Conservation (phyloP, 1,140 invertebrate species). For the Nephotettix cincticeps region DNA sequence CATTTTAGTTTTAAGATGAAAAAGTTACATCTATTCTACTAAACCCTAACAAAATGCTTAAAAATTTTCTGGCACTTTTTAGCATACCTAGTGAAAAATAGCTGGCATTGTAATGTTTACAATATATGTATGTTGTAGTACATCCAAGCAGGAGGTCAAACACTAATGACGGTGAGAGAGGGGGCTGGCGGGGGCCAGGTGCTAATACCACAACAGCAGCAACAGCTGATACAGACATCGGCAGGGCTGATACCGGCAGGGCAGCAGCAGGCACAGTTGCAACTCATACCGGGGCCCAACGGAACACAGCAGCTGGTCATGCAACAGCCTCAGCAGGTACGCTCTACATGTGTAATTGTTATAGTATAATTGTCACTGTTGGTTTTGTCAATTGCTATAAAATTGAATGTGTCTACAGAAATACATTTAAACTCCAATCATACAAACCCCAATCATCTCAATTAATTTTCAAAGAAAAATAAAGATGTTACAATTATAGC, state of each 20-base stretch:
- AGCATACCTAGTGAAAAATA: constrained; percentile 6
- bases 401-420: too few relatives aligned
- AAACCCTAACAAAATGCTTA: neutral
- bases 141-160: constrained; percentile 12
- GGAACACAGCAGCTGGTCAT: constrained; percentile 12
- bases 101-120: neutral
- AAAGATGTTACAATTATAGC: too few relatives aligned
- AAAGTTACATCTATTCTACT: too few relatives aligned
- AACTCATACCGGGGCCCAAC: neutral
- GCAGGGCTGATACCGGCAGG: neutral
- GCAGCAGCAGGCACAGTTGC: neutral
- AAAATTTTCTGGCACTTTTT: neutral
- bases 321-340: constrained; percentile 18
- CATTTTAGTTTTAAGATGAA: too few relatives aligned
- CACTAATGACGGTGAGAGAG: neutral
- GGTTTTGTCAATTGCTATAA: too few relatives aligned
- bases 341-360: too few relatives aligned
- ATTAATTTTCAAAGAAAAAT: too few relatives aligned
- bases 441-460: too few relatives aligned
- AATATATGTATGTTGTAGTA: constrained; percentile 13
- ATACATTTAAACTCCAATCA: too few relatives aligned
- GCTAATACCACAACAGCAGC: constrained; percentile 26
- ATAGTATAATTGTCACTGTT: too few relatives aligned
- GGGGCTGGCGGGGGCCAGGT: neutral
- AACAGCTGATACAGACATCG: neutral